Conservation (phyloP, 2,888 invertebrate genomes). For the Lottia scabra region DNA sequence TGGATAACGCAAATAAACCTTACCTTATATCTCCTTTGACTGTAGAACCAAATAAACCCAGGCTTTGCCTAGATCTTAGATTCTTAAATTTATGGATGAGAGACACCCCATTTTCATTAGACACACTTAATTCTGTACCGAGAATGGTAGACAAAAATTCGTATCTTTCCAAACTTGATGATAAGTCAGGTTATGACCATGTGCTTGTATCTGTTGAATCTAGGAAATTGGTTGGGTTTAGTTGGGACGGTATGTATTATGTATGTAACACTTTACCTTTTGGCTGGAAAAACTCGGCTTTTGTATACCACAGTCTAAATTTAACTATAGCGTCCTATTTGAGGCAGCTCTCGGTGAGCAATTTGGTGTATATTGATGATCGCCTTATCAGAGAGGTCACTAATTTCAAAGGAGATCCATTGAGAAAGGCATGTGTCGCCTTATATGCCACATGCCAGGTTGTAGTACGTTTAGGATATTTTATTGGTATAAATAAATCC, state of each 20-base stretch:
- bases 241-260: conserved; percentile 21
- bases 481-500: too few relatives aligned
- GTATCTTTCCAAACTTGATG: conserved; percentile 19
- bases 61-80: conserved; percentile 28
- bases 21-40: conserved; percentile 23
- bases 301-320: too few relatives aligned
- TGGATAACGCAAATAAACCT: conserved; percentile 20
- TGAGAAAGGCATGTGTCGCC: too few relatives aligned
- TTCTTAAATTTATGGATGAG: conserved; percentile 25
- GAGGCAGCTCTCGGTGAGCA: too few relatives aligned
- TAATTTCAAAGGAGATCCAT: too few relatives aligned
- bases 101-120: conserved; percentile 20
- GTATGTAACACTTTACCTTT: conserved; percentile 23
- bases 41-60: conserved; percentile 25
- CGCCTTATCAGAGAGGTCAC: too few relatives aligned
- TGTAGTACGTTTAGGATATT: too few relatives aligned
- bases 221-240: conserved; percentile 24
- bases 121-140: too few relatives aligned
- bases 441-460: too few relatives aligned
- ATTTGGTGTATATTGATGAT: too few relatives aligned
- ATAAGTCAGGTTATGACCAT: conserved; percentile 31
- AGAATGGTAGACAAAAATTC: conserved; percentile 18
- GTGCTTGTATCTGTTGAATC: conserved; percentile 6
- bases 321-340: too few relatives aligned
- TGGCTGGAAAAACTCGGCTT: conserved; percentile 23